Evolutionary conservation across 2,888 invertebrate genomes (phyloP), one percentile per base, ranked within the genome.

Genomic region (Tyria jacobaeae): DNA sequence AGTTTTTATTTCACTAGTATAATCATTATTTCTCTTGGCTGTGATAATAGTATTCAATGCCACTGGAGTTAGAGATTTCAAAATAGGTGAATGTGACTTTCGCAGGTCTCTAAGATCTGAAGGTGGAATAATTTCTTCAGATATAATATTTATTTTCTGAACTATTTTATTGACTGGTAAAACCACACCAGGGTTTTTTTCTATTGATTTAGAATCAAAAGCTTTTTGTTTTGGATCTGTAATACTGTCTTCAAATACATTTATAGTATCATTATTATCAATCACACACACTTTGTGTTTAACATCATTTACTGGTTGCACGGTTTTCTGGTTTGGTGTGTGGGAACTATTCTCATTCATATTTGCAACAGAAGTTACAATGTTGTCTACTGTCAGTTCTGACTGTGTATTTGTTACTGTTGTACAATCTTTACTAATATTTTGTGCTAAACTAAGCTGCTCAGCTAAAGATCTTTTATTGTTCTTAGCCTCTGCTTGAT

Each of bases 91-190:
- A 56, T 73, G 64, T 14, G 64, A 55, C 49, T 35, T 56, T 60
- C 80, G 71, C 2, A 82, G 55, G 47, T 79, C 70, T 25, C 67
- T 80, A 39, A 80, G 68, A 65, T 76, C 73, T 61, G 80, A 68
- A 15, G 71, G 62, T 64, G 76, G 70, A 21, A 88, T 71, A 61
- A 81, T 80, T 75, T 86, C 78, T 70, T 89, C 81, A 31, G 86
- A 84, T 62, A 89, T 75, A 60, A 87, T 84, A 64, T 80, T 80
- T 14, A 87, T 81, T 79, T 84, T 80, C 54, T 71, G 78, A 48
- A 70, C 71, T 41, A 52, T 47, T 62, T 72, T 66, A 27, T 58
- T 24, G 21, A 21, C 35, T 59, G 35, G 51, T 9, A 24, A 44
- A 48, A 34, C 39, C 17, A n/a, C 37, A 55, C 47, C 21, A 17